Conservation (phyloP, 2,888 invertebrate species). For the Andrena praecox region DNA sequence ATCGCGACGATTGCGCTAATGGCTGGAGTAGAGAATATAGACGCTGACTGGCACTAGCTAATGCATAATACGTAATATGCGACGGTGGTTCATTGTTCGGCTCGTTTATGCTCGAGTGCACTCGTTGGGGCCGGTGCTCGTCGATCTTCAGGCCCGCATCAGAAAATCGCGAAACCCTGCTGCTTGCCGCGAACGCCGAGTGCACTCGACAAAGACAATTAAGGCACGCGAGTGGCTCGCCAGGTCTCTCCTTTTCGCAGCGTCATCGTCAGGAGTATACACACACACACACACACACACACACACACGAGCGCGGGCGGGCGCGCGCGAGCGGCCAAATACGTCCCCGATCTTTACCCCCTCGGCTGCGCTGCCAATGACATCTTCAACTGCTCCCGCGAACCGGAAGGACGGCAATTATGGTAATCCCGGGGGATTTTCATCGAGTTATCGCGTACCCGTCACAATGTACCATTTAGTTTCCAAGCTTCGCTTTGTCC, state of each 20-base stretch:
- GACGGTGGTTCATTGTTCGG: constrained; percentile 49
- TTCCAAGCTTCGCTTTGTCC: constrained; percentile 23
- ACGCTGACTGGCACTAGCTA: constrained; percentile 23
- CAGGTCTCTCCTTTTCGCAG: constrained; percentile 16
- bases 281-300: not conserved
- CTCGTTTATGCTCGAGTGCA: constrained; percentile 49
- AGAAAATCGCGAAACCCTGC: constrained; percentile 52
- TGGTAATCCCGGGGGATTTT: constrained; percentile 45
- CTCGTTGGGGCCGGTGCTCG: constrained; percentile 36
- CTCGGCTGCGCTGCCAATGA: constrained; percentile 11
- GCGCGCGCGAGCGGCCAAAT: not conserved
- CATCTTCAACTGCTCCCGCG: not conserved
- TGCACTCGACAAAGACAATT: constrained; percentile 55
- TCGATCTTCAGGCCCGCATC: constrained; percentile 32
- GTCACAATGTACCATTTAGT: constrained; percentile 6
- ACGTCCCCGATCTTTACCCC: constrained; percentile 5
- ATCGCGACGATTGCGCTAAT: constrained; percentile 18
- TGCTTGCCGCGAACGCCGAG: constrained; percentile 46
- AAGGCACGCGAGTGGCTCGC: constrained; percentile 42
- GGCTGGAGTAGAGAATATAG: constrained; percentile 1
- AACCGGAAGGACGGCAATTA: constrained; percentile 39
- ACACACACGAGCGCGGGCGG: not conserved
- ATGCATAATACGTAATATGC: constrained; percentile 28
- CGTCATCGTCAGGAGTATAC: constrained; percentile 14
- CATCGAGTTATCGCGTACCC: constrained; percentile 39